Base-by-base conservation (phyloP, 2,888 invertebrate species). In the Drosophila silvestris region DNA sequence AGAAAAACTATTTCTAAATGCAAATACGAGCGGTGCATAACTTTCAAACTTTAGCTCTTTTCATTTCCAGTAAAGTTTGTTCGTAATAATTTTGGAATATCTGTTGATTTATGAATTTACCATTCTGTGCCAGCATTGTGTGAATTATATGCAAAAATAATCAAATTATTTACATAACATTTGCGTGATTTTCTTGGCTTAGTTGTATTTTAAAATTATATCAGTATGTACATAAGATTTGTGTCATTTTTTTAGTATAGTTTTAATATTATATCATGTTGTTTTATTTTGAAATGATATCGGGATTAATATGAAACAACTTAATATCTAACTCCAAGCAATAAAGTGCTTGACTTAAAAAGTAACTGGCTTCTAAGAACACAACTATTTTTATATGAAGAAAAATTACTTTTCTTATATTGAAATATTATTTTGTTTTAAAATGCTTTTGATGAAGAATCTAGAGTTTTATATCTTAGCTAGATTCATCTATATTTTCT, bases 161-260 rank as follows among this genome's bases (percentile, higher is more conserved):
- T 44, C 3, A 1, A 44, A 22, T 22, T 44, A 14, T 14, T 44
- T 44, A 44, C 6, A 22, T n/a, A 5, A 44, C 1, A 41, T n/a
- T 10, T 10, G n/a, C 0, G 12, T 22, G 0, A 12, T n/a, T n/a
- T 9, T 41, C n/a, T 41, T 10, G 0, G 10, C 5, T 41, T 5
- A n/a, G 1, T 41, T 41, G 10, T 2, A 22, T 4, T 14, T 4
- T 14, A 22, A 22, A 44, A 22, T 44, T 1, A 44, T 22, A 14
- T 44, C 6, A 6, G 12, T 5, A 12, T n/a, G 12, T 12, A n/a
- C 1, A 22, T 22, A n/a, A 6, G 5, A 44, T 12, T n/a, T 12
- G 12, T 44, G 12, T n/a, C 6, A 9, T 44, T 22, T 6, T 14
- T 22, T 44, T 12, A 5, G 2, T n/a, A 2, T n/a, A 12, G 1